A percentile compares a stretch with the other conserved stretches of the same genome.
Conservation (phyloP, 2,113 vertebrate genomes). For the Sinocyclocheilus maitianheensis region DNA sequence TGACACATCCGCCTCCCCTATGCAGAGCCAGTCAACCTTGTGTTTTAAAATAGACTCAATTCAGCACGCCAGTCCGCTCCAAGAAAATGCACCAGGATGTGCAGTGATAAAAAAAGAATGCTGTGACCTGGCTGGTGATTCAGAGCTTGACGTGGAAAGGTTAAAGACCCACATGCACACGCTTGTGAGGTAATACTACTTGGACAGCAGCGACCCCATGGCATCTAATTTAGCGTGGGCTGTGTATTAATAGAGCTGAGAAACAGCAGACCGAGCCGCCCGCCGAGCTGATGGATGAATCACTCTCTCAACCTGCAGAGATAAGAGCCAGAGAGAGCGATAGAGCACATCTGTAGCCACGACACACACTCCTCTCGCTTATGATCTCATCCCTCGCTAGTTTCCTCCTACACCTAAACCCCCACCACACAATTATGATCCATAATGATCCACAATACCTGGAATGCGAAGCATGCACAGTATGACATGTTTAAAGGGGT, state of each 20-base stretch:
- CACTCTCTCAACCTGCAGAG: conserved; percentile 55
- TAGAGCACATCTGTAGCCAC: conserved; percentile 44
- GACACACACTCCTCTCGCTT: conserved; percentile 20
- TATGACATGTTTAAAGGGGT: neutral
- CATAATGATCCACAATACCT: conserved; percentile 10
- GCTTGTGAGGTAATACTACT: conserved; percentile 32
- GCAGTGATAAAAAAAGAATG: conserved; percentile 3
- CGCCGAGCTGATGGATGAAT: conserved; percentile 53
- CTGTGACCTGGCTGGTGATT: conserved; percentile 44
- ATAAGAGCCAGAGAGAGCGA: conserved; percentile 44
- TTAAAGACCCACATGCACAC: neutral
- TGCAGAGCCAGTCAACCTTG: conserved; percentile 24
- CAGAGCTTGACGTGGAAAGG: conserved; percentile 35
- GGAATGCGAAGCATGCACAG: conserved; percentile 12
- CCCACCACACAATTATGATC: neutral
- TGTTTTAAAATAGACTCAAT: conserved; percentile 23
- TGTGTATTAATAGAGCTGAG: conserved; percentile 56
- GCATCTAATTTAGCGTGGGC: conserved; percentile 51
- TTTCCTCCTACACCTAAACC: neutral
- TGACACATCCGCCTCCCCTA: conserved; percentile 40
- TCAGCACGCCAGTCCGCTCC: neutral
- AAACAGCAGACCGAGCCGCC: conserved; percentile 43
- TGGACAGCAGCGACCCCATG: conserved; percentile 50
- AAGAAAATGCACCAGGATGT: neutral
- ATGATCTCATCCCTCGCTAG: conserved; percentile 40